Percentiles rank a stretch among this genome's conserved stretches.
Evolutionary conservation across 2,888 invertebrate species (phyloP).

Genomic region (Neocrepidodera transversa): DNA sequence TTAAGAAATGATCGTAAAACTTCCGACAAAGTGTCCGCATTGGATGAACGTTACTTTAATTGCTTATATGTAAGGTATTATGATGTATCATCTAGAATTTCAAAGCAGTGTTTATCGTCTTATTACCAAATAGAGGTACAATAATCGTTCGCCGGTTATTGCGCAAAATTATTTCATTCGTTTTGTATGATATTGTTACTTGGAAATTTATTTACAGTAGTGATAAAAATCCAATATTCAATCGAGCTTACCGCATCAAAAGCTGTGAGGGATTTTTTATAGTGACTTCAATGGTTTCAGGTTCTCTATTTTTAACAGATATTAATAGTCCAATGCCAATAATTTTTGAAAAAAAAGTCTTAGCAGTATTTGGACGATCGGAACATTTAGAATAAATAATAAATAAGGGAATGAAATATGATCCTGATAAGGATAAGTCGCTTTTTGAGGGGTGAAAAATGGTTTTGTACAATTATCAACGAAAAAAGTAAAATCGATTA

Average conservation of each 20-base stretch:
- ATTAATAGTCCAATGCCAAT: too few relatives aligned
- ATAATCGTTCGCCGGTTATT: constrained; percentile 40
- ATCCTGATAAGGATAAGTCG: too few relatives aligned
- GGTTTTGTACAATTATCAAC: too few relatives aligned
- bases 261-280: not conserved
- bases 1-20: constrained; percentile 41
- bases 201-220: constrained; percentile 29
- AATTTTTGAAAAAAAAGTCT: too few relatives aligned
- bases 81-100: constrained; percentile 53
- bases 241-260: constrained; percentile 1
- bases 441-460: too few relatives aligned
- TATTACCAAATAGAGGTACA: constrained; percentile 45
- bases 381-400: too few relatives aligned
- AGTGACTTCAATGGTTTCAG: too few relatives aligned
- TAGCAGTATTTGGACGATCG: too few relatives aligned
- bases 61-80: constrained; percentile 51
- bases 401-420: too few relatives aligned
- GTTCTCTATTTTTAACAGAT: too few relatives aligned
- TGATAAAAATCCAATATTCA: constrained; percentile 24
- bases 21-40: constrained; percentile 49
- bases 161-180: constrained; percentile 41
- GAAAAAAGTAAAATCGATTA: too few relatives aligned
- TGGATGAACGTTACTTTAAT: constrained; percentile 50
- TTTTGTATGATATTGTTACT: constrained; percentile 35
- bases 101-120: constrained; percentile 47